Evolutionary conservation across 1,140 invertebrate species (phyloP).

Genomic region (Cherax destructor): DNA sequence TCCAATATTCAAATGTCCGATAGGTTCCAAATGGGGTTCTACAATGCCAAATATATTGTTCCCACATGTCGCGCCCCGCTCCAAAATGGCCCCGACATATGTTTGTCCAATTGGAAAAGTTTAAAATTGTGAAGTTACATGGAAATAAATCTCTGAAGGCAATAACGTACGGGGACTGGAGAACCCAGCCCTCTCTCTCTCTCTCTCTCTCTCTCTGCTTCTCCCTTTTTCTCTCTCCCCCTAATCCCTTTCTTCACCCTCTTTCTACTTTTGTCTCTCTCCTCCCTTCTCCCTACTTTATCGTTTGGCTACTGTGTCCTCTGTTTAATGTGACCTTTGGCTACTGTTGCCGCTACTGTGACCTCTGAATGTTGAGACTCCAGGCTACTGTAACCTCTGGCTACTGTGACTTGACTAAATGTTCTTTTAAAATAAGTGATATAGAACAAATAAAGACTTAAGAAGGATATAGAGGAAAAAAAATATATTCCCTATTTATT

Average conservation of each 20-base stretch:
- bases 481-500: too few relatives aligned
- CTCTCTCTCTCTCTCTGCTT: conserved; percentile 31
- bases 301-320: not conserved
- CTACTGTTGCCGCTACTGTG: too few relatives aligned
- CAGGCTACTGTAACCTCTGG: too few relatives aligned
- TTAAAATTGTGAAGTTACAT: conserved; percentile 72
- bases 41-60: conserved; percentile 71
- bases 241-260: not conserved
- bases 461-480: too few relatives aligned
- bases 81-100: conserved; percentile 71
- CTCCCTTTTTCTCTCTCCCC: conserved; percentile 6
- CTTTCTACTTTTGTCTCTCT: not conserved
- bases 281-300: not conserved
- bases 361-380: too few relatives aligned
- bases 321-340: not conserved
- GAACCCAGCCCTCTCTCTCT: conserved; percentile 8
- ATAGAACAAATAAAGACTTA: too few relatives aligned
- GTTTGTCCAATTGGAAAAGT: conserved; percentile 72
- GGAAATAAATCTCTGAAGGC: conserved; percentile 69
- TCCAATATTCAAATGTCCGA: conserved; percentile 72
- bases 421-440: too few relatives aligned
- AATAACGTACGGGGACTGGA: conserved; percentile 53
- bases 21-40: conserved; percentile 70
- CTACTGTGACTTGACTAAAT: too few relatives aligned
- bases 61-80: conserved; percentile 66